A percentile compares a stretch with the other conserved stretches of the same genome.
Conservation (phyloP, 2,113 vertebrate genomes). For the Oncorhynchus masou region DNA sequence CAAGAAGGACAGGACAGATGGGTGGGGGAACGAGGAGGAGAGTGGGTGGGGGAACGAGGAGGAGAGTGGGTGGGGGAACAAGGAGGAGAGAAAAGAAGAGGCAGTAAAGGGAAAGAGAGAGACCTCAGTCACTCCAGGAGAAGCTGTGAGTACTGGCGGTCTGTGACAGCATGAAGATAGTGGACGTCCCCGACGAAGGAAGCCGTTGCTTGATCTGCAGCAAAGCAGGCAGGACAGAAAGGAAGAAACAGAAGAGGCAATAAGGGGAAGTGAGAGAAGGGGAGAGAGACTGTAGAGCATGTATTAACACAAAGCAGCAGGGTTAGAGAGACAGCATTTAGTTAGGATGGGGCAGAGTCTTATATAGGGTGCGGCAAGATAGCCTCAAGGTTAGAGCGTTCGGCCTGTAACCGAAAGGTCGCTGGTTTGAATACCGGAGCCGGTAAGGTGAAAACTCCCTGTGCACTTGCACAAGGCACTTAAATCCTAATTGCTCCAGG, state of each 20-base stretch:
- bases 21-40: no score
- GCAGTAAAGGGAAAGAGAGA: conserved; percentile 71
- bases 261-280: neutral
- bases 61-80: no score
- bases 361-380: neutral
- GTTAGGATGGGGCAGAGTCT: conserved; percentile 32
- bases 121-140: conserved; percentile 99
- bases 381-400: no score
- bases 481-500: no score
- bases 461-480: no score
- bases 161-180: conserved; percentile 99
- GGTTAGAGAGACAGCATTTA: neutral
- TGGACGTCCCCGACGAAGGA: conserved; percentile 97
- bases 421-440: no score
- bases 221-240: conserved; percentile 44
- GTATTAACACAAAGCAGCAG: neutral
- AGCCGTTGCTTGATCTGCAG: conserved; percentile 93
- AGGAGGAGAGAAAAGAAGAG: neutral
- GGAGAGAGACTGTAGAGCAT: neutral
- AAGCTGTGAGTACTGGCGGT: conserved; percentile 99
- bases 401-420: no score
- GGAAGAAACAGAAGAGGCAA: conserved; percentile 29
- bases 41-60: no score
- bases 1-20: conserved; percentile 33
- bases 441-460: no score